Conservation (phyloP, 1,140 invertebrate species). For the Palaemon carinicauda region DNA sequence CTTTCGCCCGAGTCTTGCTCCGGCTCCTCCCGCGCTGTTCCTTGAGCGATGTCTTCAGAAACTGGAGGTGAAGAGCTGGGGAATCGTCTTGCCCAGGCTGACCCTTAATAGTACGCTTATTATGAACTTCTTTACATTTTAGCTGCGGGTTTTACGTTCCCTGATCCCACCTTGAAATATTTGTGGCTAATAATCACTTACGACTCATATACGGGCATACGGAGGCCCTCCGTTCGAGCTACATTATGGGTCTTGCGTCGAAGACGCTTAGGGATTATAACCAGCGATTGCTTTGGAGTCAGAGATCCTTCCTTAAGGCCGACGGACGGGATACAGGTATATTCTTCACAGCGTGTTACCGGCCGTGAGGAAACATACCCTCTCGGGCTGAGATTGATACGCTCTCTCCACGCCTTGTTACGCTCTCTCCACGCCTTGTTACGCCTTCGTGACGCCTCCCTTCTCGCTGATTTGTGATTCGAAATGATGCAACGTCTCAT, state of each 20-base stretch:
- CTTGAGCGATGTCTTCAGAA: no score
- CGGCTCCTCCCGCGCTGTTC: background rate
- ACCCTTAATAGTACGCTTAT: constrained; percentile 54
- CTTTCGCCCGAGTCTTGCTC: background rate
- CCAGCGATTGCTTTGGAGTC: background rate
- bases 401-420: background rate
- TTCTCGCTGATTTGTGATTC: background rate
- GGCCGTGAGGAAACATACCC: constrained; percentile 27
- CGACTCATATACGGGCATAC: constrained; percentile 34
- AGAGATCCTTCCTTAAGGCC: background rate
- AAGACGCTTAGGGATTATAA: background rate
- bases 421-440: background rate
- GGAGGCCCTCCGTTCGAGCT: background rate
- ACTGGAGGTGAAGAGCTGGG: background rate
- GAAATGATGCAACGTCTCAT: no score
- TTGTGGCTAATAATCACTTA: constrained; percentile 54
- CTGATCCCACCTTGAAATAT: constrained; percentile 49
- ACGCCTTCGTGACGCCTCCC: background rate
- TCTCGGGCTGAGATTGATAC: background rate
- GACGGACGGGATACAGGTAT: constrained; percentile 40
- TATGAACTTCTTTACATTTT: constrained; percentile 56
- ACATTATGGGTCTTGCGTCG: background rate
- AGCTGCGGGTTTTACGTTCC: constrained; percentile 42
- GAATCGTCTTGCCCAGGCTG: background rate
- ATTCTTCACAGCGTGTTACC: constrained; percentile 32